Percentiles rank a stretch among this genome's conserved stretches.
These are phyloP conservation scores for Lepas anatifera DNA, from an alignment of 2,888 invertebrate genomes.

Conservation along the genomic window DNA sequence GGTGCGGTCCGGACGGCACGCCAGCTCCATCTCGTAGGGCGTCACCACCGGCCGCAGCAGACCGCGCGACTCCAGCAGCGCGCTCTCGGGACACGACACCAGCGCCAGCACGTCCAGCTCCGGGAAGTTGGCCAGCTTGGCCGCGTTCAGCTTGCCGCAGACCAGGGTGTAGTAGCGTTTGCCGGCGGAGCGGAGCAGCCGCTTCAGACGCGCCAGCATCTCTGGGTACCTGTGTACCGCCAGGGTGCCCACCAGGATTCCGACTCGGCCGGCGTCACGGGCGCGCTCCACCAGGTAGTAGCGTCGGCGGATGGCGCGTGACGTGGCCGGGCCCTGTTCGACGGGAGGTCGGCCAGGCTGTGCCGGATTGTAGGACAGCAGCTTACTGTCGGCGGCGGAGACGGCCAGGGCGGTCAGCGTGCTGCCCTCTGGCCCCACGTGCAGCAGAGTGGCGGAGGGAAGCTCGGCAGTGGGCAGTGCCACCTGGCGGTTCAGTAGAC, in stretches of 20 bases:
- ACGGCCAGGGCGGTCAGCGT: slow-evolving; percentile 48
- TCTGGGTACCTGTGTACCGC: slow-evolving; percentile 65
- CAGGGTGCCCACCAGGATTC: slow-evolving; percentile 81
- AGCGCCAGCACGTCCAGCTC: slow-evolving; percentile 88
- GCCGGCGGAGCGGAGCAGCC: slow-evolving; percentile 55
- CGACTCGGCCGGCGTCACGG: slow-evolving; percentile 75
- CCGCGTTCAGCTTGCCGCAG: slow-evolving; percentile 86
- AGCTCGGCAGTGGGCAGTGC: not conserved
- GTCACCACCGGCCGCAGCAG: slow-evolving; percentile 83
- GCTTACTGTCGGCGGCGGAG: slow-evolving; percentile 32
- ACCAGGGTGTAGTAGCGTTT: slow-evolving; percentile 85
- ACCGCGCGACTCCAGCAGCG: slow-evolving; percentile 65
- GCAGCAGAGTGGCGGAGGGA: not conserved
- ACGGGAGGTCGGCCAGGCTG: slow-evolving; percentile 14
- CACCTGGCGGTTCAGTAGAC: not conserved
- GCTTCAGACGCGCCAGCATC: slow-evolving; percentile 58
- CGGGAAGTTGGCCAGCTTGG: slow-evolving; percentile 89
- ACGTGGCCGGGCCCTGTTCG: slow-evolving; percentile 29
- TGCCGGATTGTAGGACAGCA: slow-evolving; percentile 34
- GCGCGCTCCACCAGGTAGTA: slow-evolving; percentile 78
- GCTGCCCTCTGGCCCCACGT: not conserved
- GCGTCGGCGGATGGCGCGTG: slow-evolving; percentile 52
- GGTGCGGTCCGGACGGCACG: slow-evolving; percentile 41
- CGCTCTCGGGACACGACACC: slow-evolving; percentile 83
- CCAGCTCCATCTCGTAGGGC: slow-evolving; percentile 77